Percentiles rank a stretch among this genome's conserved stretches.
phyloP scores from a whole-genome alignment of 2,888 invertebrate genomes.

The Neelides folsomi region DNA sequence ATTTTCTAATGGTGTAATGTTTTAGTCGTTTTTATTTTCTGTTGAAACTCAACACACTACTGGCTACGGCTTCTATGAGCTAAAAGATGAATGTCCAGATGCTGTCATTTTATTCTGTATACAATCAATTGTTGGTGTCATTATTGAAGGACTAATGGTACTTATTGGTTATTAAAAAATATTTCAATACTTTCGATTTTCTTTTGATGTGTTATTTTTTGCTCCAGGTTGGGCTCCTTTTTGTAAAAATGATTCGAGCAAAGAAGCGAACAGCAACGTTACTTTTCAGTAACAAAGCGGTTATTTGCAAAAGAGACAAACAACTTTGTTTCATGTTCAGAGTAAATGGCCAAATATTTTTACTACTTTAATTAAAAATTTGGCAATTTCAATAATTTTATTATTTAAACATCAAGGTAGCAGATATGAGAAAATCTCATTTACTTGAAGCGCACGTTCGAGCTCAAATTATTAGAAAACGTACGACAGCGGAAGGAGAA shows the following conservation, averaged over 20 bases:
- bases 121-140: constrained; percentile 27
- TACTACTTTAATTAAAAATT: no score
- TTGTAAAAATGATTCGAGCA: constrained; percentile 89
- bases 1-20: no score
- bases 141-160: constrained; percentile 49
- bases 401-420: constrained; percentile 7
- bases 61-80: constrained; percentile 63
- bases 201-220: no score
- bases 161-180: no score
- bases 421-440: constrained; percentile 30
- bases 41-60: constrained; percentile 48
- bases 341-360: constrained; percentile 79
- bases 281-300: constrained; percentile 76
- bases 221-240: constrained; percentile 40
- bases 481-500: constrained; percentile 27
- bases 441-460: constrained; percentile 28
- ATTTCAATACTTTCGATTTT: no score
- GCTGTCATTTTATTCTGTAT: constrained; percentile 23
- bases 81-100: constrained; percentile 20
- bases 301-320: constrained; percentile 73
- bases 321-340: constrained; percentile 74
- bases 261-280: constrained; percentile 86
- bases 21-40: constrained; percentile 32
- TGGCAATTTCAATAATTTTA: not conserved
- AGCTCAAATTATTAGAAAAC: constrained; percentile 22